These are phyloP conservation scores for Formica aserva DNA, from an alignment of 2,888 invertebrate species.

Conservation along the genomic window DNA sequence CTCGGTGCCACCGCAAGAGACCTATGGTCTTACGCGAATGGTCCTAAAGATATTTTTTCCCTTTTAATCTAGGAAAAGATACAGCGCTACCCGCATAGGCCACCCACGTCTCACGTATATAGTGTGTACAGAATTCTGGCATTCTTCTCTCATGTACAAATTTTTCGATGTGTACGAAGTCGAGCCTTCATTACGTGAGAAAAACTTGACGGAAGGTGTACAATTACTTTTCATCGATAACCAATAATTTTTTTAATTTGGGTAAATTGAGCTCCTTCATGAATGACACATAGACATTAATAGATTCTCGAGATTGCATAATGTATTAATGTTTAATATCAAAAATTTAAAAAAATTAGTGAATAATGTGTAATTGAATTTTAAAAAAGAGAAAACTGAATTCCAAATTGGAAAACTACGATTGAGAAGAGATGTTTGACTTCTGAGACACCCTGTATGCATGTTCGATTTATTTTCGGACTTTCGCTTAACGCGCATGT, in stretches of 20 bases:
- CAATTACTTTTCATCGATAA: neutral
- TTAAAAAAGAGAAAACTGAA: neutral
- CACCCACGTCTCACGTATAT: conserved; percentile 78
- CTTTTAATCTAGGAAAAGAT: conserved; percentile 64
- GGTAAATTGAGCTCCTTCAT: neutral
- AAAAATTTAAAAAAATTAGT: neutral
- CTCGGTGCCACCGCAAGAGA: conserved; percentile 71
- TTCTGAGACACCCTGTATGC: neutral
- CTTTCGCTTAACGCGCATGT: conserved; percentile 39
- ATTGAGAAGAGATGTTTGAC: neutral
- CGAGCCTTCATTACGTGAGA: neutral
- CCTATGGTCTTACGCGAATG: conserved; percentile 78
- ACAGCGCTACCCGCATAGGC: conserved; percentile 70
- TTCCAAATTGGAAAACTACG: neutral
- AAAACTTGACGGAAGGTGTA: neutral
- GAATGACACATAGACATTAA: neutral
- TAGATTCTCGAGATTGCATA: no score
- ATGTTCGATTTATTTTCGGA: neutral
- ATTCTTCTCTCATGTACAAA: conserved; percentile 34
- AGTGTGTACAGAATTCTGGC: conserved; percentile 57
- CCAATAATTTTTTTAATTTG: neutral
- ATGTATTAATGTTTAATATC: neutral
- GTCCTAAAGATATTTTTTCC: conserved; percentile 59
- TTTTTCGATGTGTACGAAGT: neutral
- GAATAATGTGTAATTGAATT: neutral